Base-by-base conservation (phyloP, 2,888 invertebrate species). In the Patella depressa region DNA sequence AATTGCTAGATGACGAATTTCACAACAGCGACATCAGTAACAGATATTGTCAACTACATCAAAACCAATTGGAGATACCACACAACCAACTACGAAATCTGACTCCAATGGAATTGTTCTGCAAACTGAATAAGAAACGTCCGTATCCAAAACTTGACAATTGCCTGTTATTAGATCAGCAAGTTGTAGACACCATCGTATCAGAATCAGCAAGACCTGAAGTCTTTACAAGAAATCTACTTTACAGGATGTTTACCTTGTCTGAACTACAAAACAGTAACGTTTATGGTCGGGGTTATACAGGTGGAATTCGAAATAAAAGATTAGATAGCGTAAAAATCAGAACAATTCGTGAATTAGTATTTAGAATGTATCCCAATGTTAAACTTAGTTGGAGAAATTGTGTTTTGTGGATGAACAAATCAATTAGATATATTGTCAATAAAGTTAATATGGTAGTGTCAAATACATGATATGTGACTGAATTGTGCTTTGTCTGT, bases 351-450 rank as follows among this genome's bases (percentile, higher is more conserved):
- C 19, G 24, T 24, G 24, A 65, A 65, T 14, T 65, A 24, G 5
- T 24, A 3, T 19, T 65, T 65, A 14, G 11, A 15, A 11, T 65
- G 65, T 65, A 65, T 24, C 19, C 19, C 24, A 4, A 11, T 19
- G 19, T 65, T 9, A 65, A 24, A 65, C 14, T 65, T n/a, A 65
- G 65, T 14, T 65, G 65, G 65, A 65, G 65, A 65, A 24, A 65
- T 65, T 65, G 65, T 65, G 65, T 65, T 65, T 19, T 65, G 24
- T 65, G 65, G 65, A 65, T 65, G 65, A 24, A 19, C 24, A 65
- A 19, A 65, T 65, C 65, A n/a, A 65, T 65, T 65, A 65, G 24
- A 24, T 65, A 65, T 65, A 45, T 45, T 9, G 24, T 65, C 19
- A 65, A 24, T 11, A 65, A 65, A 65, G 45, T 45, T 9, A 45